Conservation (phyloP, 2,888 invertebrate genomes). For the Cyrtodaria siliqua region DNA sequence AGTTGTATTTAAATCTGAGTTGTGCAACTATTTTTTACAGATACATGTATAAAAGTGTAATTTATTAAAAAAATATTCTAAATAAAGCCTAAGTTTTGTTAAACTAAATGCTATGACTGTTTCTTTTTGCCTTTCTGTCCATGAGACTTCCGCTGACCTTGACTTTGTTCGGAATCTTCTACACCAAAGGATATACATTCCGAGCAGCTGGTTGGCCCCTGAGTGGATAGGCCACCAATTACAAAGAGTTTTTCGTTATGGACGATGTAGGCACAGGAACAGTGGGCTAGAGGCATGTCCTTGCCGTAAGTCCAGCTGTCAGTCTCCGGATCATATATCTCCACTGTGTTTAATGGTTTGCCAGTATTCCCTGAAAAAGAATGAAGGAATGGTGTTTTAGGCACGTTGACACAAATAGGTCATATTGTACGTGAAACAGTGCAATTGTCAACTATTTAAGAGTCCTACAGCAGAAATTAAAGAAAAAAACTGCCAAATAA, state of each 20-base stretch:
- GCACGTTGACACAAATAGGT: no score
- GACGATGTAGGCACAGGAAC: slow-evolving; percentile 81
- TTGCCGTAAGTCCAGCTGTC: slow-evolving; percentile 78
- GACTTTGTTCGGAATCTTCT: not conserved
- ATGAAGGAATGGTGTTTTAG: not conserved
- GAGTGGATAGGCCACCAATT: slow-evolving; percentile 82
- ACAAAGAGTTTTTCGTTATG: slow-evolving; percentile 76
- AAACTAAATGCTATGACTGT: not conserved
- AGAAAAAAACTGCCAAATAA: no score
- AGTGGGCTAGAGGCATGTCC: slow-evolving; percentile 79
- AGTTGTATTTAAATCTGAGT: no score
- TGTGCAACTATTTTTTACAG: no score
- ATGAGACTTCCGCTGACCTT: not conserved
- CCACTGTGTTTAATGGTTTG: slow-evolving; percentile 78
- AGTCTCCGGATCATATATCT: slow-evolving; percentile 77
- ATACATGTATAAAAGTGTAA: no score
- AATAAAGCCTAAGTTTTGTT: no score
- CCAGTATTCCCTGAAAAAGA: slow-evolving; percentile 81
- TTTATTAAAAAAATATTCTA: no score
- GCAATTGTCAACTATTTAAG: not conserved
- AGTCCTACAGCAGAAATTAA: no score
- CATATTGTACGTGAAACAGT: not conserved
- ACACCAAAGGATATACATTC: not conserved
- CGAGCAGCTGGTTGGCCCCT: slow-evolving; percentile 78
- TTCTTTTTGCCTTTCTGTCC: not conserved